Percentiles rank a stretch among this genome's conserved stretches.
Conservation (phyloP, 2,797 vertebrate genomes). For the Gymnodraco acuticeps region DNA sequence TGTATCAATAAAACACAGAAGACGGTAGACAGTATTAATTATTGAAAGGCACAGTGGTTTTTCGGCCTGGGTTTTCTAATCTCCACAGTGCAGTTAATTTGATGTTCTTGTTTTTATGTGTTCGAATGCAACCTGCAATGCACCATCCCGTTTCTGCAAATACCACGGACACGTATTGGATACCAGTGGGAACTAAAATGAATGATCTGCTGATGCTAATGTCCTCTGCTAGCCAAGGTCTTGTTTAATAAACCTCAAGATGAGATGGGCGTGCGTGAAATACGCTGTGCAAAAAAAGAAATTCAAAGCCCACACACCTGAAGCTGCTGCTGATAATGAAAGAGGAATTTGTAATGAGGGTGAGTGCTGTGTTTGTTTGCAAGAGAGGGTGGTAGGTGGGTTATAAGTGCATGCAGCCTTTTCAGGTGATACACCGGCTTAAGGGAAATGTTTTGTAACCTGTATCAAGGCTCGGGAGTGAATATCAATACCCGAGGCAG, state of each 20-base stretch:
- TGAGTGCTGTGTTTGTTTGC: conserved; percentile 15
- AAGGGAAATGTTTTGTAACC: conserved; percentile 60
- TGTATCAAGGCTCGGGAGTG: conserved; percentile 45
- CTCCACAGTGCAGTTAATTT: conserved; percentile 75
- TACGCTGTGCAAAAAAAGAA: conserved; percentile 41
- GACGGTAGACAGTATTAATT: conserved; percentile 75
- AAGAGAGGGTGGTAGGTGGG: conserved; percentile 10
- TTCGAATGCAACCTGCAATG: conserved; percentile 77
- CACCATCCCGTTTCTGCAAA: conserved; percentile 65
- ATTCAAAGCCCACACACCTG: conserved; percentile 74
- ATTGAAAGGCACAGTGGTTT: conserved; percentile 71
- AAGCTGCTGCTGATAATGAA: conserved; percentile 69
- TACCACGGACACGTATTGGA: conserved; percentile 48
- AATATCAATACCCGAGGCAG: conserved; percentile 70
- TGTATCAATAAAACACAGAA: conserved; percentile 75
- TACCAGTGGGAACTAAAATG: conserved; percentile 57
- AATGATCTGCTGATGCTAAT: conserved; percentile 75
- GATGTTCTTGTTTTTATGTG: conserved; percentile 73
- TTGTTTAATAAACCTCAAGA: conserved; percentile 78
- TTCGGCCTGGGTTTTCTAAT: conserved; percentile 61
- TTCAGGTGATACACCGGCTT: conserved; percentile 47
- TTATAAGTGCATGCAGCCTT: conserved; percentile 30
- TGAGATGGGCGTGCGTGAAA: conserved; percentile 63
- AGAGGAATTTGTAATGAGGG: conserved; percentile 61
- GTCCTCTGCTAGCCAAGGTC: conserved; percentile 73